phyloP scores from a whole-genome alignment of 2,113 vertebrate species.

The Pristiophorus japonicus region DNA sequence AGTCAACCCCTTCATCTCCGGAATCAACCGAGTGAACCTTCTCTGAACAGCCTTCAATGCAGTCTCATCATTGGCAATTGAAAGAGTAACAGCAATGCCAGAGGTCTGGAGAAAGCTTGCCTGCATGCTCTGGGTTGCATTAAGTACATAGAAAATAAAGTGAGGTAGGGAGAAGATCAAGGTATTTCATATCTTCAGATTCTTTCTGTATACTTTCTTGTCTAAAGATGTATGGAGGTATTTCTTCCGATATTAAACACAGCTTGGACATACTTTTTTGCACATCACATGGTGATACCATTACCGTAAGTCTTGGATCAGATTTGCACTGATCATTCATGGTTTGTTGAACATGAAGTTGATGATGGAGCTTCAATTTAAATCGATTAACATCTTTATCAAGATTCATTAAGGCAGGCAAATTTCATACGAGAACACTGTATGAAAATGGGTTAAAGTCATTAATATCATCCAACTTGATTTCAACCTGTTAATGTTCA shows the following conservation, averaged over 20 bases:
- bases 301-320: neutral
- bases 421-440: neutral
- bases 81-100: neutral
- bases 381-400: neutral
- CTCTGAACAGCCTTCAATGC: no score
- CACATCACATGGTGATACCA: neutral
- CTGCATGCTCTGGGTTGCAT: neutral
- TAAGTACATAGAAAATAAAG: neutral
- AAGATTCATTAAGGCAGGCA: neutral
- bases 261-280: neutral
- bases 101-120: neutral
- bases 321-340: neutral
- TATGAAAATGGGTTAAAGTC: neutral
- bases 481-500: no score
- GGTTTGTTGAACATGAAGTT: neutral
- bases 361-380: neutral
- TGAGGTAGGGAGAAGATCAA: neutral
- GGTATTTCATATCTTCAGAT: neutral
- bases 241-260: neutral
- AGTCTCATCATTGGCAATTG: neutral
- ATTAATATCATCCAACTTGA: neutral
- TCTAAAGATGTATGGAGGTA: neutral
- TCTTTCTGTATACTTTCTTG: neutral
- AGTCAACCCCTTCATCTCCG: no score
- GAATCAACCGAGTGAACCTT: no score